Evolutionary conservation across 2,888 invertebrate species (phyloP).

Genomic region (Lithodes maja): DNA sequence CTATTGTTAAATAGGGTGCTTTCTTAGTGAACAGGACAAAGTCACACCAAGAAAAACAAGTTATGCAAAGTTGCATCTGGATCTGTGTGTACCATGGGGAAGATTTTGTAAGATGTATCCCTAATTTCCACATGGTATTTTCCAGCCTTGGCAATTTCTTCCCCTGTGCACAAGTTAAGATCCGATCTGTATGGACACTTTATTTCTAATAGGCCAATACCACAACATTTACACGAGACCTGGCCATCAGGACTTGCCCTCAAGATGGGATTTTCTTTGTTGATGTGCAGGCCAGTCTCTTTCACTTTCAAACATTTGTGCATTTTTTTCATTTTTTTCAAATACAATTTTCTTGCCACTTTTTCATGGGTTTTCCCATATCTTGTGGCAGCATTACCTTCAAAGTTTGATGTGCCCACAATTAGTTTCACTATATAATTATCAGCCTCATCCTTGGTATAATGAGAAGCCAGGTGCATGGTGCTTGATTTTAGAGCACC

Average conservation of each 20-base stretch:
- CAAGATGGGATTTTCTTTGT: constrained; percentile 6
- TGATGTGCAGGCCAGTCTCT: constrained; percentile 12
- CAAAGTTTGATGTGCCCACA: background rate
- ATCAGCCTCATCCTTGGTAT: background rate
- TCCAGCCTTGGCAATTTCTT: background rate
- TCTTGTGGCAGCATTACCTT: constrained; percentile 3
- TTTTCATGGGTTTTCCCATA: constrained; percentile 2
- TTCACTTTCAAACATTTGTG: constrained; percentile 12
- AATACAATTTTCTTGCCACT: constrained; percentile 19
- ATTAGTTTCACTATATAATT: constrained; percentile 12
- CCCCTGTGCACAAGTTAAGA: background rate
- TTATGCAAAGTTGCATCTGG: background rate
- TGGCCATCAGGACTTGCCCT: constrained; percentile 27
- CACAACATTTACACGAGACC: constrained; percentile 28
- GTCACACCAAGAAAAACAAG: constrained; percentile 22
- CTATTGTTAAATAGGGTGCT: constrained; percentile 18
- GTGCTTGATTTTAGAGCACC: background rate
- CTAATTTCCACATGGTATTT: constrained; percentile 8
- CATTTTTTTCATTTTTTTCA: background rate
- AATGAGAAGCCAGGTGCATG: constrained; percentile 11
- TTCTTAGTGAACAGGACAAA: constrained; percentile 29
- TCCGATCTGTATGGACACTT: constrained; percentile 9
- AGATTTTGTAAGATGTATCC: constrained; percentile 2
- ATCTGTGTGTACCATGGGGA: constrained; percentile 36
- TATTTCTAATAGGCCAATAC: constrained; percentile 21